A percentile compares a stretch with the other conserved stretches of the same genome.
Conservation (phyloP, 2,113 vertebrate genomes). For the Dendropsophus ebraccatus region DNA sequence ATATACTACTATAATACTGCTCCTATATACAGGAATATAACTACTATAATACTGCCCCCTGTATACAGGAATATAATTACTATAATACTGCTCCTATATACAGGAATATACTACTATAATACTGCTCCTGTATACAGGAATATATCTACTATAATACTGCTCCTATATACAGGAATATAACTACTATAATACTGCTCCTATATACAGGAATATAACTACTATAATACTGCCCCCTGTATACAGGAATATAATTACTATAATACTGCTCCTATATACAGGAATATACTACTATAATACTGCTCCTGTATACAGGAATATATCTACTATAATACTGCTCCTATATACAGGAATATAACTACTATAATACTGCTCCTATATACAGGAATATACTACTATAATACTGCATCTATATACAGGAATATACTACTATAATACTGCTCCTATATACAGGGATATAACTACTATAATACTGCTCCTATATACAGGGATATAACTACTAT, state of each 20-base stretch:
- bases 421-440: not conserved
- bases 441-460: not conserved
- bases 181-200: not conserved
- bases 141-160: not conserved
- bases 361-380: not conserved
- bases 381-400: slow-evolving; percentile 6
- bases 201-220: not conserved
- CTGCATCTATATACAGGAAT: not conserved
- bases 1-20: not conserved
- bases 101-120: too few species aligned
- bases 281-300: not conserved
- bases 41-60: too few species aligned
- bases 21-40: not conserved
- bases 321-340: not conserved
- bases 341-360: not conserved
- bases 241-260: slow-evolving; percentile 2
- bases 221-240: not conserved
- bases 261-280: not conserved
- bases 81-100: too few species aligned
- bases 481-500: not conserved
- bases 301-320: not conserved
- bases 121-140: not conserved
- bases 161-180: not conserved
- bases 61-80: too few species aligned
- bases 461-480: not conserved